phyloP scores from a whole-genome alignment of 2,113 vertebrate genomes.

The Catharus fuscescens region DNA sequence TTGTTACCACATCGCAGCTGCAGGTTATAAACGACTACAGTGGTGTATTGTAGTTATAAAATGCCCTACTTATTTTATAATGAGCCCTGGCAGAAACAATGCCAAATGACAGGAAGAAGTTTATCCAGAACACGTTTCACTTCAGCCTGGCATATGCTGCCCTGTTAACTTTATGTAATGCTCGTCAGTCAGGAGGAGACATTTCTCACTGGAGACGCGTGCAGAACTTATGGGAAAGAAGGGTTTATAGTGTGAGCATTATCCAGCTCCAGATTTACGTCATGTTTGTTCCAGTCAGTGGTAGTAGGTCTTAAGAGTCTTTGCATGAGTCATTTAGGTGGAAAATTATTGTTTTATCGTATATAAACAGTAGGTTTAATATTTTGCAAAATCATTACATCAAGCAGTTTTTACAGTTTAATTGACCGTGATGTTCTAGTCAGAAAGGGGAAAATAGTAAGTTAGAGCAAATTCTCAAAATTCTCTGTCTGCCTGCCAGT shows the following conservation, averaged over 20 bases:
- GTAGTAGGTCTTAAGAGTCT: constrained; percentile 1
- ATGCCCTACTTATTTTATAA: constrained; percentile 33
- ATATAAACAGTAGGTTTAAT: neutral
- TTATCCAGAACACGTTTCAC: neutral
- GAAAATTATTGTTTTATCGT: constrained; percentile 9
- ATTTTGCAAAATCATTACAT: neutral
- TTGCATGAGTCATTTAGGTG: neutral
- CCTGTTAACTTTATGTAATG: neutral
- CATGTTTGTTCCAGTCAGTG: constrained; percentile 41
- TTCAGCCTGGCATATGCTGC: neutral
- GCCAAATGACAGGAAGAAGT: constrained; percentile 42
- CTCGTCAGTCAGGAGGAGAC: neutral
- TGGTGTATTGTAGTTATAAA: constrained; percentile 41
- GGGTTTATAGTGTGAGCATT: neutral
- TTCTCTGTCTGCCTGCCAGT: neutral
- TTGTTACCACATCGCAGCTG: constrained; percentile 21
- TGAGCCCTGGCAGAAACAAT: constrained; percentile 3
- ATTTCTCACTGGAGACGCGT: neutral
- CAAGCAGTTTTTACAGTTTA: neutral
- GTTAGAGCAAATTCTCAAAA: neutral
- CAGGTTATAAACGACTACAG: constrained; percentile 41
- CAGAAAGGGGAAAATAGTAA: neutral
- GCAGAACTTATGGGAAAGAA: neutral
- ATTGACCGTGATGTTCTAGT: neutral
- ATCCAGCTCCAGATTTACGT: constrained; percentile 1